A percentile compares a stretch with the other conserved stretches of the same genome.
Evolutionary conservation across 2,113 vertebrate species (phyloP).

Genomic region (Triplophysa tibetana): DNA sequence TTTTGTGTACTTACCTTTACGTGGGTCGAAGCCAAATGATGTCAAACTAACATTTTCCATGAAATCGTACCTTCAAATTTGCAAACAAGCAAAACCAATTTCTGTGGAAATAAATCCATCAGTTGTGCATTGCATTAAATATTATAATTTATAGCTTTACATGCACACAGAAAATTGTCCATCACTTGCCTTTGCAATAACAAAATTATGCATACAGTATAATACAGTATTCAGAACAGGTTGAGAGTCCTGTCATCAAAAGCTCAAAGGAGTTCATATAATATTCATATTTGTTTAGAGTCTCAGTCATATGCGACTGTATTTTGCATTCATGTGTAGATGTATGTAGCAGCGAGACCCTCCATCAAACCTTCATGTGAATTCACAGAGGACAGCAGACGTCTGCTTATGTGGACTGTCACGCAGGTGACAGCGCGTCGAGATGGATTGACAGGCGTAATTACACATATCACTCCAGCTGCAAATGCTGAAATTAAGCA

Average conservation of each 20-base stretch:
- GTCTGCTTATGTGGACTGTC: constrained; percentile 48
- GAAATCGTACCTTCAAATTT: too few relatives aligned
- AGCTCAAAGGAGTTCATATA: neutral
- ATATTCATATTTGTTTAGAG: constrained; percentile 9
- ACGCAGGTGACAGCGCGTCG: constrained; percentile 41
- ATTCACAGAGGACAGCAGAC: constrained; percentile 29
- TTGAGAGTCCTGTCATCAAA: neutral
- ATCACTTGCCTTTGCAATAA: neutral
- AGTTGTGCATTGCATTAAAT: too few relatives aligned
- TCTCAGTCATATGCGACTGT: constrained; percentile 7
- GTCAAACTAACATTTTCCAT: too few relatives aligned
- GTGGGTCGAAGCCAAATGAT: too few relatives aligned
- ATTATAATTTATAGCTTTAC: too few relatives aligned
- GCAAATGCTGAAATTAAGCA: constrained; percentile 51
- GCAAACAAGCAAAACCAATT: too few relatives aligned
- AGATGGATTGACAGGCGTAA: constrained; percentile 59
- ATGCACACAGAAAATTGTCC: too few relatives aligned
- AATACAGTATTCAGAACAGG: neutral
- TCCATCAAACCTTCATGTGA: constrained; percentile 38
- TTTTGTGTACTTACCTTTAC: too few relatives aligned
- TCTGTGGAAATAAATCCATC: too few relatives aligned
- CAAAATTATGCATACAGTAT: neutral
- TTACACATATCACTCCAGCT: constrained; percentile 55
- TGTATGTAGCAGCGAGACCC: constrained; percentile 28
- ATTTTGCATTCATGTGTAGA: constrained; percentile 36